Percentiles rank a stretch among this genome's conserved stretches.
Evolutionary conservation across 2,797 vertebrate species (phyloP).

Genomic region (Buphagus erythrorhynchus): DNA sequence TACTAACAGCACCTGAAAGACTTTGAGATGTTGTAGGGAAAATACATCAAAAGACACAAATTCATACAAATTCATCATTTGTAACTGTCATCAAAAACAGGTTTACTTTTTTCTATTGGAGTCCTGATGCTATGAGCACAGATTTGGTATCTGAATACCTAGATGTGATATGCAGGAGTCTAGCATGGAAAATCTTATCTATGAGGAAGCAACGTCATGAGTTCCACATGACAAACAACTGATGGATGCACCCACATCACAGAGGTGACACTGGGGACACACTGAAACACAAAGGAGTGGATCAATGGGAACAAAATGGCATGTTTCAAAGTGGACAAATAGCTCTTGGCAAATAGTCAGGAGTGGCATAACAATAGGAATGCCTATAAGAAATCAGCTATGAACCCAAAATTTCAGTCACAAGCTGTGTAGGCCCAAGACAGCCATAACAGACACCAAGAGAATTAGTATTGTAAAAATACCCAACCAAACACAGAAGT

Average conservation of each 20-base stretch:
- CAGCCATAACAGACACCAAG: neutral
- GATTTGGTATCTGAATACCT: neutral
- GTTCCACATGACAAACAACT: slow-evolving; percentile 13
- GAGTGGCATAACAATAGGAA: neutral
- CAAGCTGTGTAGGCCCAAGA: neutral
- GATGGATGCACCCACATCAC: neutral
- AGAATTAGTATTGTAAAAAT: neutral
- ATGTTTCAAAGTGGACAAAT: slow-evolving; percentile 25
- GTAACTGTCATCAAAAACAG: neutral
- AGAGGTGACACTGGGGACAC: slow-evolving; percentile 59
- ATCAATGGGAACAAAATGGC: slow-evolving; percentile 58
- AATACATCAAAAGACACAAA: slow-evolving; percentile 12
- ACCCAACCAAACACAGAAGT: neutral
- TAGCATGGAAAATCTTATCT: slow-evolving; percentile 54
- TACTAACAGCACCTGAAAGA: neutral
- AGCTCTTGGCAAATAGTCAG: slow-evolving; percentile 23
- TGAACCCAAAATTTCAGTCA: neutral
- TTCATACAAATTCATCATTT: neutral
- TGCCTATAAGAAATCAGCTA: neutral
- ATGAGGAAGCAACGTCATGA: neutral
- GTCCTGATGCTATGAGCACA: neutral
- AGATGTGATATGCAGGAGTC: neutral
- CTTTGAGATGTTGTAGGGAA: neutral
- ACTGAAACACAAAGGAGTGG: slow-evolving; percentile 22
- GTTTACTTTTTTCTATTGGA: neutral